Evolutionary conservation across 2,113 vertebrate species (phyloP).

Genomic region (Sterna hirundo): DNA sequence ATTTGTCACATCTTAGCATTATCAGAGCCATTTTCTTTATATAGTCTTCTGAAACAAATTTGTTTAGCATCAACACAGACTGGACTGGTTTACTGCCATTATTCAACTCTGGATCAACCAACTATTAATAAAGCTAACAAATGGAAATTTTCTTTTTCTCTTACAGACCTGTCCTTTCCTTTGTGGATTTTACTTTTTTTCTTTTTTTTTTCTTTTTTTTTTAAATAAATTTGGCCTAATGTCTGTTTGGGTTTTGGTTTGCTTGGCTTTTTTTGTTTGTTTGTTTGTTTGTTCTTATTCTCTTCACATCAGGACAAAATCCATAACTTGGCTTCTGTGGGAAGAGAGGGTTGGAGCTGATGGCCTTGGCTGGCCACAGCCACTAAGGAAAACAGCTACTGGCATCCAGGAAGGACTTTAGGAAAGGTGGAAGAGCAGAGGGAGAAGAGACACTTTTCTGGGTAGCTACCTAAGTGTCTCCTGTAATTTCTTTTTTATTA

Average conservation of each 20-base stretch:
- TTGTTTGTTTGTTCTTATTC: neutral
- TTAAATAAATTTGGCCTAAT: neutral
- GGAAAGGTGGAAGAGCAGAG: neutral
- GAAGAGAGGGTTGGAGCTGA: neutral
- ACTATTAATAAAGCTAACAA: fast-evolving
- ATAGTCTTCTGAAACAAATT: neutral
- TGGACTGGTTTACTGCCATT: neutral
- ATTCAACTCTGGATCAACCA: neutral
- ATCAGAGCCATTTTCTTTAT: neutral
- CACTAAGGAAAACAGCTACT: neutral
- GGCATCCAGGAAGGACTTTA: neutral
- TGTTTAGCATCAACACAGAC: neutral
- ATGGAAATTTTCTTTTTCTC: neutral
- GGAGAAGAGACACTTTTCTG: neutral
- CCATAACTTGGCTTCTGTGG: neutral
- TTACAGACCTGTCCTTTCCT: neutral
- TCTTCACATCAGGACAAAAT: neutral
- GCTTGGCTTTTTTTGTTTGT: neutral
- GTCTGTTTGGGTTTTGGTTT: neutral
- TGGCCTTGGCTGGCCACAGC: neutral
- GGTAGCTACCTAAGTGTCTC: neutral
- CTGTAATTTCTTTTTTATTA: neutral
- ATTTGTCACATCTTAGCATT: neutral
- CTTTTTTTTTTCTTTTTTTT: neutral
- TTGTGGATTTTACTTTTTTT: neutral